Base-by-base conservation (phyloP, 2,797 vertebrate genomes). In the Taenioides sp. region DNA sequence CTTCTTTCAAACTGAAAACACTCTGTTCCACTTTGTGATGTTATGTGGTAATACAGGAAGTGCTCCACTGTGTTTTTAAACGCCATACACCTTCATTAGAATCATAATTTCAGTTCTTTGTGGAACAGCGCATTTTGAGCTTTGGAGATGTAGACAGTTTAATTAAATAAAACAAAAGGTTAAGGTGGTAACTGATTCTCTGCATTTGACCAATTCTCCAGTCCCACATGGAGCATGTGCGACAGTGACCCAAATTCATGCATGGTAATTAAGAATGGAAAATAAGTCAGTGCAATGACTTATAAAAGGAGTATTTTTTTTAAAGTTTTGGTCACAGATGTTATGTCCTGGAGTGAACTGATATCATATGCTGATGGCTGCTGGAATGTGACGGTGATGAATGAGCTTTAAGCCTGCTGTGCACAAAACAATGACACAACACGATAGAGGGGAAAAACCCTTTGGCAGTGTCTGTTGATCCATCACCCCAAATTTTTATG, bases 341-440 rank as follows among this genome's bases (percentile, higher is more conserved):
- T 70, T 74, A 62, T 71, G 55, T 37, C 31, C 37, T 67, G 52
- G 14, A 71, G 3, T 69, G 59, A 37, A 67, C 23, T 54, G 25
- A 31, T 31, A 27, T 63, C 20, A 59, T 55, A 28, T 65, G 40
- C 11, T 43, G 40, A 43, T 14, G 40, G 40, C 12, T 67, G 27
- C 16, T 34, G 63, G 59, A 71, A 57, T 70, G n/a, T 68, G 16
- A 47, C 63, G 28, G 25, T 34, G 59, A 43, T 67, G 7, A 27
- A 63, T 65, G 71, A 74, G 18, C 18, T 71, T 66, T 79, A 72
- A 81, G 71, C 63, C 49, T 20, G 34, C 34, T 37, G 47, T n/a
- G 34, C 23, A 70, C 52, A 70, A 67, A 80, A 72, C 3, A 73
- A 78, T 66, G 43, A 71, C 67, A 60, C 17, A 60, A 65, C 73